A percentile compares a stretch with the other conserved stretches of the same genome.
Evolutionary conservation across 2,888 invertebrate species (phyloP).

Genomic region (Eupelmus urozonus): DNA sequence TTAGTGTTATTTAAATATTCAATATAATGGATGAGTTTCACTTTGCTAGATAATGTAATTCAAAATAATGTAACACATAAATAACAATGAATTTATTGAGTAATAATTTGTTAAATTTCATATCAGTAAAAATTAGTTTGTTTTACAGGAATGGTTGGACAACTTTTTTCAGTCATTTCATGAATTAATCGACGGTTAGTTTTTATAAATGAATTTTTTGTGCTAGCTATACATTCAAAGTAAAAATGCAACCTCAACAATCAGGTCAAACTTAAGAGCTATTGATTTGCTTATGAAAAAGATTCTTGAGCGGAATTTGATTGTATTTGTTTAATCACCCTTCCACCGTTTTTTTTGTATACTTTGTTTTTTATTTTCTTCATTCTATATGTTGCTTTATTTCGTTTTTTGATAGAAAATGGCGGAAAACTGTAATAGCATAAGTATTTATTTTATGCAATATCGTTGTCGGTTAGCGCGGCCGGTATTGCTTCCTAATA

Average conservation of each 20-base stretch:
- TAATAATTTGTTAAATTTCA: neutral
- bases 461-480: constrained; percentile 73
- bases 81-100: too few species aligned
- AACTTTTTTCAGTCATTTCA: too few species aligned
- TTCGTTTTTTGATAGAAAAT: constrained; percentile 67
- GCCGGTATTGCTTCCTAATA: constrained; percentile 64
- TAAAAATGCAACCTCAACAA: constrained; percentile 32
- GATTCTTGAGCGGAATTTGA: constrained; percentile 73
- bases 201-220: neutral
- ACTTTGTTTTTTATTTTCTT: neutral
- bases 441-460: constrained; percentile 57
- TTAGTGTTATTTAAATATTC: neutral
- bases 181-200: too few species aligned
- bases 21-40: neutral
- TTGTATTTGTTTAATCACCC: constrained; percentile 65
- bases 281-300: constrained; percentile 69
- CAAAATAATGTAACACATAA: too few species aligned
- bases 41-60: too few species aligned
- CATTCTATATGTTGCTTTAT: constrained; percentile 10
- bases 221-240: constrained; percentile 6
- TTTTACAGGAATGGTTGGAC: neutral
- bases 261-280: constrained; percentile 66
- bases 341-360: neutral
- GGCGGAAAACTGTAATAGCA: constrained; percentile 65
- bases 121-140: neutral